Percentiles rank a stretch among this genome's conserved stretches.
phyloP scores from a whole-genome alignment of 2,113 vertebrate species.

The Crypturellus undulatus region DNA sequence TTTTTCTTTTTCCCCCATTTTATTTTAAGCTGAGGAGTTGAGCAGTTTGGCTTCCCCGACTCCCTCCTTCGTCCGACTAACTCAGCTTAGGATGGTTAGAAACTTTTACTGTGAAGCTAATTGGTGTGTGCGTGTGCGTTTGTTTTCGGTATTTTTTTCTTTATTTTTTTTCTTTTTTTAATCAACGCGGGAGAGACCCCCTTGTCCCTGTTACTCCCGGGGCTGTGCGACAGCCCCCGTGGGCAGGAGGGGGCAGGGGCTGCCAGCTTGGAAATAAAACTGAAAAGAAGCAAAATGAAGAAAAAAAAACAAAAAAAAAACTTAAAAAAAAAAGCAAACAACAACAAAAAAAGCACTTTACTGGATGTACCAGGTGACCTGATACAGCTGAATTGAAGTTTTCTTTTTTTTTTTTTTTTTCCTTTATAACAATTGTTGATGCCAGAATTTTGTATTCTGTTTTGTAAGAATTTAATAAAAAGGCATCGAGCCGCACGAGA shows the following conservation, averaged over 20 bases:
- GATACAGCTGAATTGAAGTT: constrained; percentile 86
- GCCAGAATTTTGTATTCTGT: constrained; percentile 96
- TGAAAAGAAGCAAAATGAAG: neutral
- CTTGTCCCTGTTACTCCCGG: neutral
- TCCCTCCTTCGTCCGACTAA: constrained; percentile 33
- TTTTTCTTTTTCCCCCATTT: neutral
- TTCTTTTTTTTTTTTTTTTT: neutral
- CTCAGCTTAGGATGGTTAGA: constrained; percentile 65
- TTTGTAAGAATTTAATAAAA: constrained; percentile 95
- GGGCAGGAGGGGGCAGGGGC: too few relatives aligned
- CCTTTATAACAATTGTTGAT: constrained; percentile 83
- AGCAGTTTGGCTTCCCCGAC: constrained; percentile 1
- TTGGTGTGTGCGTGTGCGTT: too few relatives aligned
- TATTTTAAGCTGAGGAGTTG: constrained; percentile 37
- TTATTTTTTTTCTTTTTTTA: neutral
- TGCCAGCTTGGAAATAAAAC: constrained; percentile 51
- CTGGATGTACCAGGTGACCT: constrained; percentile 92
- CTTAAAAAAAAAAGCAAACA: neutral
- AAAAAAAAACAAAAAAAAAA: neutral
- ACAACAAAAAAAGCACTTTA: constrained; percentile 91
- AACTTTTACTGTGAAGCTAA: constrained; percentile 77
- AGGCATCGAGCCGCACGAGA: constrained; percentile 79
- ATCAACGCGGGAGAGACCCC: constrained; percentile 40
- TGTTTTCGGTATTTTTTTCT: neutral
- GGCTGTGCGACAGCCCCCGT: too few relatives aligned